phyloP scores from a whole-genome alignment of 2,888 invertebrate species.

The Toxonevra muliebris region DNA sequence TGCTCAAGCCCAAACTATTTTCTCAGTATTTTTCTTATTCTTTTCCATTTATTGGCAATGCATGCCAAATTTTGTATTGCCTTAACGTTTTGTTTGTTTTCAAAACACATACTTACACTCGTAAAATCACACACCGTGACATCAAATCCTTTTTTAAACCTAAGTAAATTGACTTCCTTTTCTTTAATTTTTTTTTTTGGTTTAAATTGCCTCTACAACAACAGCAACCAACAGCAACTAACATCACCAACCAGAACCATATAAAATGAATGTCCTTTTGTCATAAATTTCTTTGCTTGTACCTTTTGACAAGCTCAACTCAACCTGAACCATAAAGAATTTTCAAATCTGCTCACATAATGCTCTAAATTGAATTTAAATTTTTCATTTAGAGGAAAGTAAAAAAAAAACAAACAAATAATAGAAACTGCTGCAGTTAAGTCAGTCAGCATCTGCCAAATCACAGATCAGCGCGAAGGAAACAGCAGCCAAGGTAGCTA shows the following conservation, averaged over 20 bases:
- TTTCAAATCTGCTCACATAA: not conserved
- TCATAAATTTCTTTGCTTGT: constrained; percentile 41
- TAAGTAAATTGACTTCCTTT: constrained; percentile 27
- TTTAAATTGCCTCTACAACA: constrained; percentile 13
- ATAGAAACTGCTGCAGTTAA: constrained; percentile 41
- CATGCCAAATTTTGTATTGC: too few relatives aligned
- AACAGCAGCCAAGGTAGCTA: not conserved
- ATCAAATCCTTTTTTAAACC: constrained; percentile 22
- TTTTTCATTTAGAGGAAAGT: constrained; percentile 34
- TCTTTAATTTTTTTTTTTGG: not conserved
- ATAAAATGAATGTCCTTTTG: constrained; percentile 48
- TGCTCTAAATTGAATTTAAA: constrained; percentile 60
- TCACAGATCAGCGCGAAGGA: constrained; percentile 50
- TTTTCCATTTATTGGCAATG: too few relatives aligned
- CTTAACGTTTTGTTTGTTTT: too few relatives aligned
- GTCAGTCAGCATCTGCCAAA: constrained; percentile 52
- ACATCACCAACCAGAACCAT: not conserved
- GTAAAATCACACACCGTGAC: constrained; percentile 30
- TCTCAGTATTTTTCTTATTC: too few relatives aligned
- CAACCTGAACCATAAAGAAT: constrained; percentile 44
- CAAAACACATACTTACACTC: constrained; percentile 14
- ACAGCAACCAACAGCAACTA: constrained; percentile 1
- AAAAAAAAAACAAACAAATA: too few relatives aligned
- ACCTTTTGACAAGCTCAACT: constrained; percentile 46
- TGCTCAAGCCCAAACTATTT: too few relatives aligned